These are phyloP conservation scores for Balaeniceps rex DNA, from an alignment of 2,113 vertebrate species.

Conservation along the genomic window DNA sequence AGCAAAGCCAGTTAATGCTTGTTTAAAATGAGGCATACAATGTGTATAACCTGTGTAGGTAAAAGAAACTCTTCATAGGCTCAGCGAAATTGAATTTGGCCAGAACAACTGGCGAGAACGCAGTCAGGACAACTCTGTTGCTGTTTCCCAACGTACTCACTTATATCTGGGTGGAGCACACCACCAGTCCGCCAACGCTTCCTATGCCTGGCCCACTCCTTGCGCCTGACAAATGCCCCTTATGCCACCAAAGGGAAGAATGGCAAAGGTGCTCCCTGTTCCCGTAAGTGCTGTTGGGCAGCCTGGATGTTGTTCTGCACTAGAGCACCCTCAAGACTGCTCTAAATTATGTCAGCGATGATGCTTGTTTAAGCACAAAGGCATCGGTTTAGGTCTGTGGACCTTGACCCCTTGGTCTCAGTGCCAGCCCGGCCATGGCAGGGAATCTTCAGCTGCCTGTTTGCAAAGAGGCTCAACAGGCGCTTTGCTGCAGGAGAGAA, in stretches of 20 bases:
- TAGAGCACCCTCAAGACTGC: background rate
- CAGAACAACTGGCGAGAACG: background rate
- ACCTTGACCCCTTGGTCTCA: background rate
- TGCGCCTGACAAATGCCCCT: background rate
- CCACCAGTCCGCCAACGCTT: rapidly evolving
- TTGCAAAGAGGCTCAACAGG: background rate
- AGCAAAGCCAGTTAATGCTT: background rate
- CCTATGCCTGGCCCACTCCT: rapidly evolving
- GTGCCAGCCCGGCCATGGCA: background rate
- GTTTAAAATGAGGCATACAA: background rate
- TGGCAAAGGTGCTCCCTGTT: background rate
- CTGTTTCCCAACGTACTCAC: background rate
- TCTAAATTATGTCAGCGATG: background rate
- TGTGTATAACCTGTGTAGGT: background rate
- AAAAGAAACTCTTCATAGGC: background rate
- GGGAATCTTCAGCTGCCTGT: background rate
- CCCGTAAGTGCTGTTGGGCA: background rate
- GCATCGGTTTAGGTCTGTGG: background rate
- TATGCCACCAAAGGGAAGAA: background rate
- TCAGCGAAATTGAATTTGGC: background rate
- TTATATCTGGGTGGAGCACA: background rate
- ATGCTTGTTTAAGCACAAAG: rapidly evolving
- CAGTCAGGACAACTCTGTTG: background rate
- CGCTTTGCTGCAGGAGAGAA: background rate
- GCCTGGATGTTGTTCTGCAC: background rate